Evolutionary conservation across 2,888 invertebrate species (phyloP), one percentile per base, ranked within the genome.

Genomic region (Sphinx pinastri): DNA sequence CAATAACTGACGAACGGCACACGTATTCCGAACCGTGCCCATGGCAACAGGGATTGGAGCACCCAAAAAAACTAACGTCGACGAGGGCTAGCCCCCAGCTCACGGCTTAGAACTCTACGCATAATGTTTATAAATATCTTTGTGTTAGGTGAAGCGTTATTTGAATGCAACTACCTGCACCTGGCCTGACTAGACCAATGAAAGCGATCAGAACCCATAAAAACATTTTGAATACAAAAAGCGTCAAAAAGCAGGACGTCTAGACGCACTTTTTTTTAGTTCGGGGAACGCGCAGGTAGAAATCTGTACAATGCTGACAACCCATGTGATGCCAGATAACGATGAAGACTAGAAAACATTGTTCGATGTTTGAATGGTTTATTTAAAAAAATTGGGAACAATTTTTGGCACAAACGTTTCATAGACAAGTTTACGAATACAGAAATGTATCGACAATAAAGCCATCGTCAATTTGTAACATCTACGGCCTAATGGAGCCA

Each of bases 171-270:
- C 88, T 92, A 93, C 93, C 93, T 93, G 93, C 93, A 88, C 81
- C 86, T 88, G 88, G 87, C 85, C 81, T 68, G 71, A 81, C 88
- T 90, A 90, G 91, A 85, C 80, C 84, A 86, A 86, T 87, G 83
- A 83, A 85, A 86, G 87, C 85, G 84, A 86, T 87, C 84, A 83
- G 84, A 86, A 82, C 84, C 79, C 81, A 88, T 87, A 92, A 92
- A 92, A 93, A 91, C 87, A 79, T 84, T 88, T 87, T 82, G 83
- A 87, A 88, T 88, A 90, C 89, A 90, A 91, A 89, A 86, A 86
- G 81, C 85, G 86, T 90, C 85, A 85, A 88, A 87, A 88, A 87
- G 86, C 92, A 93, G 92, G 91, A 89, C 88, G 92, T 93, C 93
- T 93, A 93, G 93, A 93, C 91, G 77, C 85, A 81, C 76, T 83